Evolutionary conservation across 2,797 vertebrate genomes (phyloP).

Genomic region (Nothura maculosa): DNA sequence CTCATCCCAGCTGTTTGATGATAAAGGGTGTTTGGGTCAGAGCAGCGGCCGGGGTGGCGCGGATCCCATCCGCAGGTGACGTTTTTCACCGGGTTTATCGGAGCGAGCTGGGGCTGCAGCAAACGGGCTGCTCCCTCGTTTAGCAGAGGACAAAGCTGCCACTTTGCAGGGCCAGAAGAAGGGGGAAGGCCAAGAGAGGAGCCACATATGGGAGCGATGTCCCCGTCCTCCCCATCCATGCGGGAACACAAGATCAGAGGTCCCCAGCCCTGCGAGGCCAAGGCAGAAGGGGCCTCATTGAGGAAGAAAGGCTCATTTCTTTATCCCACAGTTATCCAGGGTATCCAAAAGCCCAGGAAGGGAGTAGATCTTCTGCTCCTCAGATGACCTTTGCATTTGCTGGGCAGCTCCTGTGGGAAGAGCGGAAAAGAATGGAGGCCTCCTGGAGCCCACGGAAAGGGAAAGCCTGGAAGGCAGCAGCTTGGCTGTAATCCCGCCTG

Average conservation of each 20-base stretch:
- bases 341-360: background rate
- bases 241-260: constrained; percentile 30
- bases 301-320: constrained; percentile 2
- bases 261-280: background rate
- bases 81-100: constrained; percentile 44
- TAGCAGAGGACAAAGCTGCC: constrained; percentile 42
- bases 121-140: constrained; percentile 27
- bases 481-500: background rate
- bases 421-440: background rate
- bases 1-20: constrained; percentile 29
- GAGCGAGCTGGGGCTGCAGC: constrained; percentile 22
- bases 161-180: constrained; percentile 47
- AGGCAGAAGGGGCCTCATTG: constrained; percentile 24
- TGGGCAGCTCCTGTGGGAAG: background rate
- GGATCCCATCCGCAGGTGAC: constrained; percentile 34
- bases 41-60: constrained; percentile 34
- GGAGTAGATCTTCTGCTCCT: background rate
- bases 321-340: constrained; percentile 7
- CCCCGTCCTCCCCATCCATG: background rate
- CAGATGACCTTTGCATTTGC: background rate
- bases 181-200: constrained; percentile 31
- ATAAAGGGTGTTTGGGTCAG: background rate
- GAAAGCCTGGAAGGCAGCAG: background rate
- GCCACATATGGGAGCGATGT: background rate
- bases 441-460: background rate